These are phyloP conservation scores for Ammodytes dubius DNA, from an alignment of 2,113 vertebrate species.

Conservation along the genomic window DNA sequence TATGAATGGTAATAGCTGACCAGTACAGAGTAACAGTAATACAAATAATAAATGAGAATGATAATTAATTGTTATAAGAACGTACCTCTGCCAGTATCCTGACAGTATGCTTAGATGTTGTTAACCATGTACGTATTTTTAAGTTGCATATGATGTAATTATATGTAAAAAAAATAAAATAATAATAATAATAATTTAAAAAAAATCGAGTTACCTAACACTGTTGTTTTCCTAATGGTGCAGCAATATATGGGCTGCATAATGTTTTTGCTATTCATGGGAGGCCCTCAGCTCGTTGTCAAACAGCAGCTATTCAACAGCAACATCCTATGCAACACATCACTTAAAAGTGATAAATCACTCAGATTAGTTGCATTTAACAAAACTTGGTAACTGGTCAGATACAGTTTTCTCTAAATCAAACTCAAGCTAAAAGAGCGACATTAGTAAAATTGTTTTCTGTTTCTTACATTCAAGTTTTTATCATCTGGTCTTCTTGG, in stretches of 20 bases:
- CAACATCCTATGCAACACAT: constrained; percentile 12
- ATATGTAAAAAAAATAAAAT: no score
- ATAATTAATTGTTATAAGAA: not conserved
- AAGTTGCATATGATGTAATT: no score
- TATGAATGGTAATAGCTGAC: not conserved
- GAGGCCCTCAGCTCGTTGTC: constrained; percentile 28
- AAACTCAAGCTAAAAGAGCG: not conserved
- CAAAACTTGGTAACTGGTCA: not conserved
- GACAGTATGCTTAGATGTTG: not conserved
- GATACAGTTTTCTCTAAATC: not conserved
- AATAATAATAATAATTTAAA: no score
- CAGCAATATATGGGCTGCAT: not conserved
- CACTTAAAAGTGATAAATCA: constrained; percentile 13
- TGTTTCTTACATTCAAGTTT: not conserved
- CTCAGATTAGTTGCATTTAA: not conserved
- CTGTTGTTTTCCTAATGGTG: not conserved
- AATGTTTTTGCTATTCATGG: not conserved
- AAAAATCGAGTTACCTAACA: not conserved
- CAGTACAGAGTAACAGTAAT: not conserved
- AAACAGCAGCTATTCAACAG: constrained; percentile 40
- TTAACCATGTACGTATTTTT: no score
- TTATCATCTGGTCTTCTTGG: not conserved
- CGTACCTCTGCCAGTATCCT: not conserved
- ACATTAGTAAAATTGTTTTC: not conserved
- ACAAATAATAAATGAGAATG: not conserved